These are phyloP conservation scores for Ophthalmolycus amberensis DNA, from an alignment of 2,113 vertebrate genomes.

Conservation along the genomic window DNA sequence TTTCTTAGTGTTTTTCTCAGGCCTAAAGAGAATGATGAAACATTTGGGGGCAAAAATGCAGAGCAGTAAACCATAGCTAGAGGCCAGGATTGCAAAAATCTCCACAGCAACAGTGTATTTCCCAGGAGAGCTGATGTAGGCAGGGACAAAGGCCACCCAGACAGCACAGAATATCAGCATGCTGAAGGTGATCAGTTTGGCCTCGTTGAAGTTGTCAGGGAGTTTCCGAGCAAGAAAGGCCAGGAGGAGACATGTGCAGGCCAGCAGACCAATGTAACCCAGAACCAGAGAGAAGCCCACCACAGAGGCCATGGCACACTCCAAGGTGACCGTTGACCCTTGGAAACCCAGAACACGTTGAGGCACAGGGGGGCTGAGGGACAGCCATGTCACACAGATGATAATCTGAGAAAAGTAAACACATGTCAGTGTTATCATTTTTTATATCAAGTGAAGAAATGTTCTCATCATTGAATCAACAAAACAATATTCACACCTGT, in stretches of 20 bases:
- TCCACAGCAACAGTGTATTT: constrained; percentile 79
- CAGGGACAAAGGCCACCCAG: constrained; percentile 82
- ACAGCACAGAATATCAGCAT: constrained; percentile 84
- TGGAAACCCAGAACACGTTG: constrained; percentile 63
- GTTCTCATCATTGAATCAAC: not conserved
- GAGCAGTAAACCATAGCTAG: constrained; percentile 74
- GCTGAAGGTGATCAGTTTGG: constrained; percentile 84
- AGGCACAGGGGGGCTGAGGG: constrained; percentile 74
- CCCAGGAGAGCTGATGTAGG: constrained; percentile 80
- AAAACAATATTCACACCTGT: constrained; percentile 49
- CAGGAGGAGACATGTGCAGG: constrained; percentile 74
- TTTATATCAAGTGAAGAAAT: not conserved
- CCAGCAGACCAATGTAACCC: constrained; percentile 81
- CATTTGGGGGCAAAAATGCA: constrained; percentile 83
- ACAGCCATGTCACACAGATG: constrained; percentile 79
- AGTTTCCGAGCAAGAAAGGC: constrained; percentile 84
- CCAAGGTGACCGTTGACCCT: constrained; percentile 73
- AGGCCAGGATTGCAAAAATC: constrained; percentile 83
- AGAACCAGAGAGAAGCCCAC: constrained; percentile 76
- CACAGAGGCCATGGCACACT: constrained; percentile 76
- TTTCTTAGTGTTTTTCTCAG: constrained; percentile 80
- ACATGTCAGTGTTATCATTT: not conserved
- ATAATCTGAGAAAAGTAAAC: constrained; percentile 59
- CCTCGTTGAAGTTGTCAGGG: constrained; percentile 74
- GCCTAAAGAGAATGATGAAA: constrained; percentile 79